These are phyloP conservation scores for Conus ventricosus DNA, from an alignment of 1,140 invertebrate genomes.

Conservation along the genomic window DNA sequence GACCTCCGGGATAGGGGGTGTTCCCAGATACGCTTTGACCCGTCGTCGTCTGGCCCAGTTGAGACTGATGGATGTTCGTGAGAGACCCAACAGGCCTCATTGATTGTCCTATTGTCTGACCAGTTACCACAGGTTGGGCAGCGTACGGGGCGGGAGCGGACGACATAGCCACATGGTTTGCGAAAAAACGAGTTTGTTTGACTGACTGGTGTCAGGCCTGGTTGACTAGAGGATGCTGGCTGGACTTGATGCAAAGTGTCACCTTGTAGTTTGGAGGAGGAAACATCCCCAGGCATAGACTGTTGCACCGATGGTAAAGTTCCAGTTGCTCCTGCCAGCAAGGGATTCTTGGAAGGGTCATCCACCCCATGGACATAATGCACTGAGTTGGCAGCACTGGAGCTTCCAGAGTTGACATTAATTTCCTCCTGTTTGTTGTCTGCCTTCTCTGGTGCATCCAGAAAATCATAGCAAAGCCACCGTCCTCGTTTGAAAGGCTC, in stretches of 20 bases:
- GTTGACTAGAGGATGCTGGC: conserved; percentile 52
- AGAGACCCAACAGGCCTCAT: not conserved
- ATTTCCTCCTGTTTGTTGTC: conserved; percentile 55
- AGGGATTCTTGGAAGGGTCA: conserved; percentile 66
- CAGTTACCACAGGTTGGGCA: not conserved
- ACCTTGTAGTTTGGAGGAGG: conserved; percentile 4
- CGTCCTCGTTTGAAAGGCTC: conserved; percentile 94
- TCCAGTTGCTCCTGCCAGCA: conserved; percentile 49
- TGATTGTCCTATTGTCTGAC: conserved; percentile 15
- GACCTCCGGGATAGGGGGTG: conserved; percentile 19
- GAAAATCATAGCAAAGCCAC: conserved; percentile 97
- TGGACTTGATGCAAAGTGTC: conserved; percentile 50
- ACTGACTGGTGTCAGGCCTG: conserved; percentile 10
- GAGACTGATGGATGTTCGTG: not conserved
- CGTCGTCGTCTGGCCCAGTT: not conserved
- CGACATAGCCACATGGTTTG: conserved; percentile 27
- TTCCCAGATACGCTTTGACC: conserved; percentile 19
- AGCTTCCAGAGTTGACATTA: conserved; percentile 62
- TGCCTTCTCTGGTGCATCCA: conserved; percentile 81
- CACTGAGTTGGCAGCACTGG: conserved; percentile 66
- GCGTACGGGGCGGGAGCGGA: conserved; percentile 1
- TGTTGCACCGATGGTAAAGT: conserved; percentile 24
- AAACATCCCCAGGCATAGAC: not conserved
- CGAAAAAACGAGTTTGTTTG: conserved; percentile 13
- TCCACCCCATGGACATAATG: conserved; percentile 67